Evolutionary conservation across 2,113 vertebrate genomes (phyloP).

Genomic region (Mustelus asterias): DNA sequence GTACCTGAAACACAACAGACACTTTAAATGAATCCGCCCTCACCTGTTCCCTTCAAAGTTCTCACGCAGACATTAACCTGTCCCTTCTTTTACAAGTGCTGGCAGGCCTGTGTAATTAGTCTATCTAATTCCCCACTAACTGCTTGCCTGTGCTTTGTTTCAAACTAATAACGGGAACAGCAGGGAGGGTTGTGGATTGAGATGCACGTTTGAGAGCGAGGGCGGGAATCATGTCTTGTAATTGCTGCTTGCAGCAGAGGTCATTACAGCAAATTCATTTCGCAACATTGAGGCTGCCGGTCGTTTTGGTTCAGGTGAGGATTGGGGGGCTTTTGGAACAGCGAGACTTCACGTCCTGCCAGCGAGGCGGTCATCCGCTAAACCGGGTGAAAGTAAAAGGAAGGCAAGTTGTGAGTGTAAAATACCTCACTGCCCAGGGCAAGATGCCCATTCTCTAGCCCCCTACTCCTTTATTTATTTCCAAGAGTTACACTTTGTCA

Average conservation of each 20-base stretch:
- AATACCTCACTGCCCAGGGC: neutral
- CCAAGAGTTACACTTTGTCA: neutral
- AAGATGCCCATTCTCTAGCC: neutral
- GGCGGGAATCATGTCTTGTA: neutral
- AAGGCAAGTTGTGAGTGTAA: neutral
- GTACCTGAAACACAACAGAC: neutral
- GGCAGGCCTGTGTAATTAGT: neutral
- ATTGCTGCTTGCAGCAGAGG: neutral
- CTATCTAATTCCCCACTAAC: neutral
- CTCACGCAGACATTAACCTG: neutral
- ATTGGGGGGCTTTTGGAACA: too few relatives aligned
- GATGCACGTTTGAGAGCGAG: neutral
- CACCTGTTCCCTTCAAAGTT: neutral
- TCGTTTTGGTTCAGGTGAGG: neutral
- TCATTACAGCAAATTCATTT: neutral
- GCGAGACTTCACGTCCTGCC: neutral
- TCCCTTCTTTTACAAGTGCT: neutral
- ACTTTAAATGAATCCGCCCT: neutral
- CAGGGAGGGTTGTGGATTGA: neutral
- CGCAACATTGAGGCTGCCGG: neutral
- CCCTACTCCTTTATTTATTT: neutral
- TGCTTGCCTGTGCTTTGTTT: neutral
- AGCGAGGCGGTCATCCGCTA: neutral
- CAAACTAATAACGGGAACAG: neutral
- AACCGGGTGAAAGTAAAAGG: neutral